phyloP scores from a whole-genome alignment of 2,113 vertebrate species.

The Philantomba maxwellii region DNA sequence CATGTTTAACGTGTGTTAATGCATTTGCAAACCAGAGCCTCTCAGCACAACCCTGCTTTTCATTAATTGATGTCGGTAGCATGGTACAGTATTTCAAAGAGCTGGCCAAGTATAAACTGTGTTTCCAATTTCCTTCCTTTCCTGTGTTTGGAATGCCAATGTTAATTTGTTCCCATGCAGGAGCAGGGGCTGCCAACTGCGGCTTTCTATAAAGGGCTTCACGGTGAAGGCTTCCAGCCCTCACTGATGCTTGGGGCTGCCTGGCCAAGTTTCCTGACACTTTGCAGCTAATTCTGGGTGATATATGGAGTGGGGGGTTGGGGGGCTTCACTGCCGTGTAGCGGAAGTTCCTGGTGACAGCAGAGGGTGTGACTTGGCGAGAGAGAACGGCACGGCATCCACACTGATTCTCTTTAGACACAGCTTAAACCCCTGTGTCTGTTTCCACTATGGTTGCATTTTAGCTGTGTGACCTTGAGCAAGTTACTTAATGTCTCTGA shows the following conservation, averaged over 20 bases:
- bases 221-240: slow-evolving; percentile 74
- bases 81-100: slow-evolving; percentile 88
- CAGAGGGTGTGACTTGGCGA: slow-evolving; percentile 58
- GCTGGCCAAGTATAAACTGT: slow-evolving; percentile 84
- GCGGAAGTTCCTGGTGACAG: slow-evolving; percentile 66
- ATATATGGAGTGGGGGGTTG: slow-evolving; percentile 55
- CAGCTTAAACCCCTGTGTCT: neutral
- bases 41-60: slow-evolving; percentile 83
- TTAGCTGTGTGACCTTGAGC: slow-evolving; percentile 31
- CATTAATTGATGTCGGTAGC: slow-evolving; percentile 90
- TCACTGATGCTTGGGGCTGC: slow-evolving; percentile 74
- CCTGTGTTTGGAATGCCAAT: slow-evolving; percentile 87
- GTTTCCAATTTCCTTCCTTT: slow-evolving; percentile 89
- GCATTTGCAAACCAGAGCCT: slow-evolving; percentile 83
- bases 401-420: neutral
- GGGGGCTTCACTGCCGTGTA: slow-evolving; percentile 23
- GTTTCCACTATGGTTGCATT: neutral
- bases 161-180: slow-evolving; percentile 88
- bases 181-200: slow-evolving; percentile 81
- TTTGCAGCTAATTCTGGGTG: slow-evolving; percentile 75
- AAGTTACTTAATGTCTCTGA: neutral
- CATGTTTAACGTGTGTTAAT: slow-evolving; percentile 89
- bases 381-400: slow-evolving; percentile 12
- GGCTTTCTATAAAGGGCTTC: slow-evolving; percentile 81
- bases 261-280: slow-evolving; percentile 73